Conservation (phyloP, 1,140 invertebrate species). For the Cataglyphis hispanica region DNA sequence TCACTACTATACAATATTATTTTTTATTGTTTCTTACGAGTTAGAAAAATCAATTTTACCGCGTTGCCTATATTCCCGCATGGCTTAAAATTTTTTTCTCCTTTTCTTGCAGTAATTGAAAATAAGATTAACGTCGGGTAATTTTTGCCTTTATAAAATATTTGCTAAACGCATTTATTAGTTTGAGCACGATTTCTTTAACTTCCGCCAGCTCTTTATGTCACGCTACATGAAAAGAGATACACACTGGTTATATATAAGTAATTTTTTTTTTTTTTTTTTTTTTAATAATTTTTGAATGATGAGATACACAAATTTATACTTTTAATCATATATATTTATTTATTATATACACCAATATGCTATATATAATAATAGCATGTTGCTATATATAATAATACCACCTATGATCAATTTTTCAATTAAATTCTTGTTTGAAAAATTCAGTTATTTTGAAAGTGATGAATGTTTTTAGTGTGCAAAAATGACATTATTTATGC, state of each 20-base stretch:
- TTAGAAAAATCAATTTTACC: conserved; percentile 23
- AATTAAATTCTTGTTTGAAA: no score
- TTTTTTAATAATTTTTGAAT: no score
- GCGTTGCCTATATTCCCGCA: conserved; percentile 47
- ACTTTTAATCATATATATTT: no score
- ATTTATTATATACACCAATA: no score
- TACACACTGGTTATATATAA: not conserved
- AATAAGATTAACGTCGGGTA: not conserved
- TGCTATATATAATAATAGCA: no score
- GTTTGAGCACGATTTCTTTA: conserved; percentile 49
- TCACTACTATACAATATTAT: conserved; percentile 60
- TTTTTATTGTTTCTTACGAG: conserved; percentile 27
- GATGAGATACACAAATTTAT: no score
- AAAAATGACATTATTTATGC: no score
- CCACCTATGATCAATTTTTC: no score
- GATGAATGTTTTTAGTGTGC: no score
- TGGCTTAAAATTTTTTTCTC: conserved; percentile 61
- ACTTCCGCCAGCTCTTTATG: not conserved
- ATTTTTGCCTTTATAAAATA: conserved; percentile 4
- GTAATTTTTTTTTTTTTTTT: no score
- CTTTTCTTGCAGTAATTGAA: conserved; percentile 20
- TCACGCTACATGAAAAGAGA: not conserved
- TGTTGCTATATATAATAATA: no score
- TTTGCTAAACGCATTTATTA: conserved; percentile 47
- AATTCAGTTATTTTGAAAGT: no score